These are phyloP conservation scores for Chloebia gouldiae DNA, from an alignment of 2,113 vertebrate species.

Conservation along the genomic window DNA sequence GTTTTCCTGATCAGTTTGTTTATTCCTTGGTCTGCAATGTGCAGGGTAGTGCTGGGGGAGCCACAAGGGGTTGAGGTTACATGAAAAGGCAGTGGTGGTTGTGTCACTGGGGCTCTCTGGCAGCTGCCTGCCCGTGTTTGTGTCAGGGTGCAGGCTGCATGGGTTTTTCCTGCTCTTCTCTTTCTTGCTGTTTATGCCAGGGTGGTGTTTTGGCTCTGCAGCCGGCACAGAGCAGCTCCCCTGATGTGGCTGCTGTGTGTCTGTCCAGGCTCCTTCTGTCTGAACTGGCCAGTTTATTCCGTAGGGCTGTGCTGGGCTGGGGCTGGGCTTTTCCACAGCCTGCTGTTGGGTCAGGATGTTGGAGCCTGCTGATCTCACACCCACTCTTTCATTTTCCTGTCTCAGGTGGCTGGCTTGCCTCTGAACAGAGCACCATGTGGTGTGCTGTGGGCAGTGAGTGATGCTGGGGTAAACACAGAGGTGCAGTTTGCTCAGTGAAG, in stretches of 20 bases:
- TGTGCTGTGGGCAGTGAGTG: too few species aligned
- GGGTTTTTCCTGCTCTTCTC: neutral
- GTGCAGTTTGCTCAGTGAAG: neutral
- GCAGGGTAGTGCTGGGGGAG: neutral
- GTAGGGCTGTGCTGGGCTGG: fast-evolving
- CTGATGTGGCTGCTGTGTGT: neutral
- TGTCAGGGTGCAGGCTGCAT: fast-evolving
- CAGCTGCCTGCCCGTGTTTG: neutral
- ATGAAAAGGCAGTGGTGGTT: neutral
- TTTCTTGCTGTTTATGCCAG: neutral
- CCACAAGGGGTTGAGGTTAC: neutral
- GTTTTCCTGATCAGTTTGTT: neutral
- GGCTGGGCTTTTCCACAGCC: neutral
- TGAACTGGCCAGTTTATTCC: neutral
- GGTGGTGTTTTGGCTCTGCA: neutral
- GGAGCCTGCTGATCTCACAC: neutral
- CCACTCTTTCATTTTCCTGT: neutral
- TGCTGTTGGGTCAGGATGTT: neutral
- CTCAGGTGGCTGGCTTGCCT: neutral
- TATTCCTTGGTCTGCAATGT: neutral
- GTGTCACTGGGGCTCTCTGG: neutral
- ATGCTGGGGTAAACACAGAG: neutral
- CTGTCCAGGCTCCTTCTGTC: neutral
- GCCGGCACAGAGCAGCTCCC: neutral
- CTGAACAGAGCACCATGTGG: fast-evolving